Evolutionary conservation across 2,888 invertebrate species (phyloP).

Genomic region (Agrotis segetum): DNA sequence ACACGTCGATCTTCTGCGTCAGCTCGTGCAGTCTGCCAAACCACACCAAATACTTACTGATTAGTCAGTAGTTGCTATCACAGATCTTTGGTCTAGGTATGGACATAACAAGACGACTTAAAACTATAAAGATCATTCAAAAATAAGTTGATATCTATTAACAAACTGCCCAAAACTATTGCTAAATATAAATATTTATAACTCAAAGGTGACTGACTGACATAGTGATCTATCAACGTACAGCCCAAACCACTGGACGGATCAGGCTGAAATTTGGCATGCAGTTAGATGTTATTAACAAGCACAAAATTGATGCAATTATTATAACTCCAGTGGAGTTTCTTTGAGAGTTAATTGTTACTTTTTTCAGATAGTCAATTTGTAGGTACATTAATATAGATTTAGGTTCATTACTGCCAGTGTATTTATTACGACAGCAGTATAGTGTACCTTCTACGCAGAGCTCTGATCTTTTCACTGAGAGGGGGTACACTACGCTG

Average conservation of each 20-base stretch:
- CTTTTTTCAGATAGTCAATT: not conserved
- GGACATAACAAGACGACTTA: not conserved
- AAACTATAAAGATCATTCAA: not conserved
- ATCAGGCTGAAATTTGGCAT: no score
- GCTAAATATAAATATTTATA: no score
- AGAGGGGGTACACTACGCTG: constrained; percentile 77
- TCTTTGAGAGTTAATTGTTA: not conserved
- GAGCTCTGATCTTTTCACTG: constrained; percentile 84
- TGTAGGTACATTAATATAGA: not conserved
- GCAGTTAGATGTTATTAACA: no score
- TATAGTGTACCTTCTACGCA: constrained; percentile 73
- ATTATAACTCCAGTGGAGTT: no score
- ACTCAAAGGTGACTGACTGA: no score
- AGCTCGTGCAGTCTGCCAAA: constrained; percentile 79
- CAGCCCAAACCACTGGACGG: no score
- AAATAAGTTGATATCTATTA: not conserved
- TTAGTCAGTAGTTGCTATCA: no score
- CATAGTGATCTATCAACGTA: no score
- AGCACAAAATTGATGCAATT: no score
- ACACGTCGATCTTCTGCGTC: constrained; percentile 87
- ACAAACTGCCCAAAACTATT: no score
- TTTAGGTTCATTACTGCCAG: no score
- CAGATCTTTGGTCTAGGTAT: not conserved
- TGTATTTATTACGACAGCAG: not conserved
- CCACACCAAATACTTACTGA: not conserved